phyloP scores from a whole-genome alignment of 2,797 vertebrate species.

The Cryptoblepharus egeriae region DNA sequence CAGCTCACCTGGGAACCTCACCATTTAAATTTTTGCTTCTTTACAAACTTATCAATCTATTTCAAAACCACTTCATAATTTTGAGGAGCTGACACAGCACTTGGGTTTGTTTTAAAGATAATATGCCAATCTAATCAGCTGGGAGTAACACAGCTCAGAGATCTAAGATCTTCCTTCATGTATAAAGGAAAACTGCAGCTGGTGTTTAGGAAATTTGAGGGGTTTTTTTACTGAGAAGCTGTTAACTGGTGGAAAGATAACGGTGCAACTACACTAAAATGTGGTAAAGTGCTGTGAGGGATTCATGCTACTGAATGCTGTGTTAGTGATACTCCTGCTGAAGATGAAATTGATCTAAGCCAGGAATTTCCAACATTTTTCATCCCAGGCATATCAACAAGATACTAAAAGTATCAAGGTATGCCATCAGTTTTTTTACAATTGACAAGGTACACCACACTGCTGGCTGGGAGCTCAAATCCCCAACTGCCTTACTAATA shows the following conservation, averaged over 20 bases:
- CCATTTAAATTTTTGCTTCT: neutral
- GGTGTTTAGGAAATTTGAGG: neutral
- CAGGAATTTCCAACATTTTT: too few species aligned
- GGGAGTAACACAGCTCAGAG: neutral
- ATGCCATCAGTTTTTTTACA: too few species aligned
- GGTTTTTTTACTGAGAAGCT: neutral
- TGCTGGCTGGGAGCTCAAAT: too few species aligned
- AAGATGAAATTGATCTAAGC: neutral
- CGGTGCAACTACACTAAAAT: neutral
- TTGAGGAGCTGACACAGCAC: neutral
- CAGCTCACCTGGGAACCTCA: neutral
- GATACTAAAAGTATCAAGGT: too few species aligned
- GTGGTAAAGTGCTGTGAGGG: neutral
- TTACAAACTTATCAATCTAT: neutral
- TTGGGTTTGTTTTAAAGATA: neutral
- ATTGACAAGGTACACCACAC: too few species aligned
- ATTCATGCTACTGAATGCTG: neutral
- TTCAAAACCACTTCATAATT: neutral
- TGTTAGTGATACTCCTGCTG: neutral
- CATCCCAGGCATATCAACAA: too few species aligned
- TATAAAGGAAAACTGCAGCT: neutral
- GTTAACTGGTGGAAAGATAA: neutral
- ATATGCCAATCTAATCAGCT: neutral
- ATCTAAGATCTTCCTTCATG: neutral
- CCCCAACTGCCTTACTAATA: too few species aligned